Base-by-base conservation (phyloP, 2,797 vertebrate species). In the Rhadinocentrus ornatus region DNA sequence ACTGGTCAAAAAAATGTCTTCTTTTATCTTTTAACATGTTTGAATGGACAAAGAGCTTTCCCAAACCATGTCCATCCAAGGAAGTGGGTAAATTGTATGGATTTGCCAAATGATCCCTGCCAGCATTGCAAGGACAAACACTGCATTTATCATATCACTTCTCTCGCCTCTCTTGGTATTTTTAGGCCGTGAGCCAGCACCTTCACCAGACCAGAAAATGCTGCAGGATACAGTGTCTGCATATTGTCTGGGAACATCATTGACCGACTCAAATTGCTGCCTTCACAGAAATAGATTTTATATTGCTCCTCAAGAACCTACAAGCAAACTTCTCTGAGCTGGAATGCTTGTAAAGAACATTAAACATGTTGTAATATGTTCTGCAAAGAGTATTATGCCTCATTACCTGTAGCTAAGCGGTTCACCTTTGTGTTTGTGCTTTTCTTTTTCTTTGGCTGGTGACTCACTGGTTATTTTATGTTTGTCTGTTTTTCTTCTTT, bases 121-220 rank as follows among this genome's bases (percentile, higher is more conserved):
- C 44, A 69, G 24, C 65, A n/a, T 7, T 56, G 27, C 83, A 88
- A 92, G 90, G 91, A 82, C 91, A 84, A 89, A 89, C 18, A 29
- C 62, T 54, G 60, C 69, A 85, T 91, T 91, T 66, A 85, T 91
- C 86, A 90, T 87, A 90, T 93, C 81, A 44, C 88, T 79, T 86
- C 78, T 89, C 86, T 83, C 31, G 68, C 80, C 80, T 69, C 75
- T 66, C 72, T 20, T 35, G 83, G 76, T 92, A 89, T 93, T 92
- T 92, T 90, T 91, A 90, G 90, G 81, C 67, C 50, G 6, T 82
- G 79, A 86, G 75, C 79, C 50, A 82, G 81, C 84, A 77, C 78
- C 86, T 87, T 71, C 82, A 65, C 59, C 77, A 78, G 66, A 80
- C 69, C 66, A 82, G 87, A 81, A 71, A 66, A 73, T 55, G 69